These are phyloP conservation scores for Ricordea florida DNA, from an alignment of 92 coral and sea anemone genomes.

Conservation along the genomic window DNA sequence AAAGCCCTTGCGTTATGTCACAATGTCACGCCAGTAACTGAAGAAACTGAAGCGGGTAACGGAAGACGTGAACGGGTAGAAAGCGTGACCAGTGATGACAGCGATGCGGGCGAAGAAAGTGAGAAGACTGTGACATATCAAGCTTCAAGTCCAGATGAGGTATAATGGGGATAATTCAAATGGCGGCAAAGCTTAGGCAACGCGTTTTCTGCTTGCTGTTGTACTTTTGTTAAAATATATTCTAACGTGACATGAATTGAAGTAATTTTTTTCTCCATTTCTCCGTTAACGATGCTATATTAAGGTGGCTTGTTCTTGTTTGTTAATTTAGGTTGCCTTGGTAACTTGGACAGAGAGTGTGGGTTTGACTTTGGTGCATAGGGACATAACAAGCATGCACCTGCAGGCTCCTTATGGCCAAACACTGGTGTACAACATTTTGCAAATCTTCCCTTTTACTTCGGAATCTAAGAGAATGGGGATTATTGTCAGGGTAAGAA, in stretches of 20 bases:
- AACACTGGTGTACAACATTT: conserved; percentile 69
- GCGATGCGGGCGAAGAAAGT: conserved; percentile 45
- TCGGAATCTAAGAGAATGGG: conserved; percentile 98
- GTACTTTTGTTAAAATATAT: too few relatives aligned
- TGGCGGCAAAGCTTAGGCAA: not conserved
- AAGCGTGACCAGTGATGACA: conserved; percentile 75
- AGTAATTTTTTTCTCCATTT: too few relatives aligned
- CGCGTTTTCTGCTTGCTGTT: not conserved
- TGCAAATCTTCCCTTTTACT: conserved; percentile 96
- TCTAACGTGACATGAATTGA: too few relatives aligned
- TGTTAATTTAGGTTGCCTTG: conserved; percentile 81
- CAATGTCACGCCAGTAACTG: conserved; percentile 94
- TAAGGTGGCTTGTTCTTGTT: not conserved
- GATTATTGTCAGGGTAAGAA: conserved; percentile 84
- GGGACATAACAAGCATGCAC: conserved; percentile 89
- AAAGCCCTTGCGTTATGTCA: conserved; percentile 98
- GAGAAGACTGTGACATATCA: conserved; percentile 75
- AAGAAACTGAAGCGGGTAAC: conserved; percentile 48
- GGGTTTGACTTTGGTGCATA: conserved; percentile 83
- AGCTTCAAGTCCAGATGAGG: conserved; percentile 99
- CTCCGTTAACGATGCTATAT: not conserved
- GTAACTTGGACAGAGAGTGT: conserved; percentile 98
- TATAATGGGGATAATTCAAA: not conserved
- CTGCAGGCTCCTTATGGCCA: conserved; percentile 86
- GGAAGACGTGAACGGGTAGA: conserved; percentile 57